A percentile compares a stretch with the other conserved stretches of the same genome.
Conservation (phyloP, 2,888 invertebrate genomes). For the Globia sparganii region DNA sequence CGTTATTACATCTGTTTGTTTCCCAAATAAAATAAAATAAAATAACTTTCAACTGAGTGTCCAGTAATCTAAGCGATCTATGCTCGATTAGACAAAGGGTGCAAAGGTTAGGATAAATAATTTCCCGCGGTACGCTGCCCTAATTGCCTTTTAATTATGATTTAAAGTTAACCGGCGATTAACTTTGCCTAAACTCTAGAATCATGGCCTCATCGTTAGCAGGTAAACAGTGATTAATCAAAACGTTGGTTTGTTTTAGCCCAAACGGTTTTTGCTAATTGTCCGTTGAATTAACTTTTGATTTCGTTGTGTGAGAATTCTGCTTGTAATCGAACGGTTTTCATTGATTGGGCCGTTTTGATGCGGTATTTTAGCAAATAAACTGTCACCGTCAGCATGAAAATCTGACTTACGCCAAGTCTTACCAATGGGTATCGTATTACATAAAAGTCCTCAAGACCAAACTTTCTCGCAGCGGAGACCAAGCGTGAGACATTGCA, state of each 20-base stretch:
- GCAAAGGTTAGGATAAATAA: conserved; percentile 68
- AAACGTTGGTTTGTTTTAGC: conserved; percentile 59
- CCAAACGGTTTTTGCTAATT: conserved; percentile 66
- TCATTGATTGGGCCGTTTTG: conserved; percentile 1
- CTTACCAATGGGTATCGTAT: neutral
- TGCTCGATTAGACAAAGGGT: conserved; percentile 67
- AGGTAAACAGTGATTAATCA: conserved; percentile 70
- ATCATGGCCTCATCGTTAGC: conserved; percentile 67
- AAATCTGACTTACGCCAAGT: neutral
- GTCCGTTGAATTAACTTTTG: conserved; percentile 59
- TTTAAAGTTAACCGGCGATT: conserved; percentile 67
- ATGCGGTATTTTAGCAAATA: neutral
- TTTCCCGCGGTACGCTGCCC: conserved; percentile 60
- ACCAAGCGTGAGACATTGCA: no score
- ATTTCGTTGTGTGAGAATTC: conserved; percentile 31
- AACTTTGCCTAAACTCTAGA: conserved; percentile 64
- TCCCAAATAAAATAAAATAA: no score
- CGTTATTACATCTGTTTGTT: no score
- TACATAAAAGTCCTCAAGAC: no score
- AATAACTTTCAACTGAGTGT: conserved; percentile 25
- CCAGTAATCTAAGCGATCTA: conserved; percentile 51
- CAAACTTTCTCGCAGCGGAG: no score
- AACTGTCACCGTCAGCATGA: neutral
- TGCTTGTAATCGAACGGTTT: conserved; percentile 43
- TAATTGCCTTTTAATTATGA: conserved; percentile 77